Conservation (phyloP, 2,888 invertebrate genomes). For the Chelonus formosanus region DNA sequence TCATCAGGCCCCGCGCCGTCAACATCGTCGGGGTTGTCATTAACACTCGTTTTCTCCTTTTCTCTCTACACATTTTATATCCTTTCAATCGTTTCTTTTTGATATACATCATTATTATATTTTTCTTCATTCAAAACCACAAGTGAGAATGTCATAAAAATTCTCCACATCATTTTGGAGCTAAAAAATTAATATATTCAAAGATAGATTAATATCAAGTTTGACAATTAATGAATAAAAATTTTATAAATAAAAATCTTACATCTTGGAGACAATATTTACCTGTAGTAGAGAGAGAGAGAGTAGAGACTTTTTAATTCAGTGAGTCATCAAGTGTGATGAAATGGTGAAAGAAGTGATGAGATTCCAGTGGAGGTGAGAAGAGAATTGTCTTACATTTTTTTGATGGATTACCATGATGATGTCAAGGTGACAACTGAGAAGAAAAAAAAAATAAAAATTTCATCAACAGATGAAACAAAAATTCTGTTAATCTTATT, state of each 20-base stretch:
- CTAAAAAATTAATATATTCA: too few species aligned
- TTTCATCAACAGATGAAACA: too few species aligned
- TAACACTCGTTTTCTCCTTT: slow-evolving; percentile 8
- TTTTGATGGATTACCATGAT: slow-evolving; percentile 22
- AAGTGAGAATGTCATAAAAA: too few species aligned
- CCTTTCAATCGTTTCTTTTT: background rate
- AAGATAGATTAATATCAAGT: too few species aligned
- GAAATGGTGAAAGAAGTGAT: slow-evolving; percentile 11
- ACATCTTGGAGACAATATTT: background rate
- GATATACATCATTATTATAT: too few species aligned
- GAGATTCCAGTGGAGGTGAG: slow-evolving; percentile 3
- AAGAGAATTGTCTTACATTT: background rate
- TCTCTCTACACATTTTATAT: background rate
- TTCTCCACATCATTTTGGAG: too few species aligned
- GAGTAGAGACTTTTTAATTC: slow-evolving; percentile 1
- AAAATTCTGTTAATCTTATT: too few species aligned
- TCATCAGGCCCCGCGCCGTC: slow-evolving; percentile 59
- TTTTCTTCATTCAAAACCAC: too few species aligned
- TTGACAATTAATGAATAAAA: too few species aligned
- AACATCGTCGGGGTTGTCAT: slow-evolving; percentile 49
- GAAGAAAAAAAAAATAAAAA: slow-evolving; percentile 7
- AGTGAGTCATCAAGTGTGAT: slow-evolving; percentile 14
- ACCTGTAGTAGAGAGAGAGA: background rate
- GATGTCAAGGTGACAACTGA: slow-evolving; percentile 21
- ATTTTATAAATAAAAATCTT: background rate